Base-by-base conservation (phyloP, 1,140 invertebrate genomes). In the Calliphora vicina region DNA sequence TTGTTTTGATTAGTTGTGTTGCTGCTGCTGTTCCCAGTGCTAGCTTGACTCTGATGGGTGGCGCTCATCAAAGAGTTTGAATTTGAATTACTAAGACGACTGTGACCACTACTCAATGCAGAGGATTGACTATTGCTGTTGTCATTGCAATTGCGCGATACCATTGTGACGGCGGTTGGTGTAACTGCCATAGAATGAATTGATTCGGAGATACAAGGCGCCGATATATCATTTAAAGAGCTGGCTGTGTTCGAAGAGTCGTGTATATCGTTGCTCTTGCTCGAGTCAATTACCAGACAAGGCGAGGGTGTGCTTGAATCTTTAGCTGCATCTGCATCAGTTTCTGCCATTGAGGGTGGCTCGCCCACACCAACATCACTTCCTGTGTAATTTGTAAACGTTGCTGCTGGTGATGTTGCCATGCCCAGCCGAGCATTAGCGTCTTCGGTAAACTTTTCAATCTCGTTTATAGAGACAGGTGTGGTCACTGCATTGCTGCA, bases 241-340 rank as follows among this genome's bases (percentile, higher is more conserved):
- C 88, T 89, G 8, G 84, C 84, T 20, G 84, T 84, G 78, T 84
- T 84, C n/a, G 87, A 81, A 6, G 74, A 89, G 73, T 89, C 88
- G 29, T 89, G 88, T 12, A 89, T 87, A 83, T 89, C 88, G 45
- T 86, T 88, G 83, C 87, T 87, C 71, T 89, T 89, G 61, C 88
- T 88, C 9, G 88, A 87, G 81, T 89, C 88, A 5, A 89, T 89
- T 12, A 89, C 86, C 25, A 89, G 27, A 74, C 88, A 88, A 12
- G 88, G 88, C 13, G 88, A 88, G 45, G 88, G 89, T 13, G 88
- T 88, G 50, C 88, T 85, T 80, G 87, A 83, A 61, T 89, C 88
- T 85, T 89, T 89, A 43, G 85, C 86, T 23, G 81, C 81, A 29
- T 78, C 83, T 61, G 57, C 76, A 50, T 2, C 50, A 45, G 9